phyloP scores from a whole-genome alignment of 2,113 vertebrate species.

The Oceanodroma tethys region DNA sequence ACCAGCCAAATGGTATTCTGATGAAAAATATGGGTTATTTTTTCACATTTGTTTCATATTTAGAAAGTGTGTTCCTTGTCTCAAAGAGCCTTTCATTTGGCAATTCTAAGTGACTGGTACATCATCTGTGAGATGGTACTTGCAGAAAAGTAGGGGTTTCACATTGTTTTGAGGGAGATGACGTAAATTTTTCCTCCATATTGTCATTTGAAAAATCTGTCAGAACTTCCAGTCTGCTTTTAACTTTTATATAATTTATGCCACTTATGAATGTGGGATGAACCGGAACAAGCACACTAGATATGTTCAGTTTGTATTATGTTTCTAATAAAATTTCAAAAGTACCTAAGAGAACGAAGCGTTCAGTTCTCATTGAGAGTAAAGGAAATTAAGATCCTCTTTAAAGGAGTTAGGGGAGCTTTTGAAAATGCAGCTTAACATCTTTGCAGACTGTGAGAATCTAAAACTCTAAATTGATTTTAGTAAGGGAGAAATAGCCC shows the following conservation, averaged over 20 bases:
- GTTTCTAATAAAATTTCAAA: background rate
- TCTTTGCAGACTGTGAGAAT: background rate
- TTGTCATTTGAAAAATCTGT: background rate
- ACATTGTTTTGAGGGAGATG: background rate
- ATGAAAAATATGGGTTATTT: background rate
- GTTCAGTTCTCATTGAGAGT: background rate
- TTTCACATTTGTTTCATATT: background rate
- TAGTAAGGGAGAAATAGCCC: background rate
- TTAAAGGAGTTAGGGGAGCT: background rate
- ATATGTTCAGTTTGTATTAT: background rate
- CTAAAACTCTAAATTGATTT: background rate
- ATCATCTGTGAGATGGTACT: background rate
- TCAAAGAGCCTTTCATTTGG: background rate
- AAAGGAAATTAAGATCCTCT: background rate
- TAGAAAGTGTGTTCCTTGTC: background rate
- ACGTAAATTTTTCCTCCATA: background rate
- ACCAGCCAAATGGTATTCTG: background rate
- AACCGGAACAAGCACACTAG: background rate
- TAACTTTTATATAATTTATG: background rate
- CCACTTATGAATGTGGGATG: background rate
- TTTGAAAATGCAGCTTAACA: background rate
- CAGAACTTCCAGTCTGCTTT: background rate
- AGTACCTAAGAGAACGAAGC: background rate
- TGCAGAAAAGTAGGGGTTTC: background rate
- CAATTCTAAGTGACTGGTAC: background rate